Evolutionary conservation across 2,797 vertebrate species (phyloP).

Genomic region (Carapus acus): DNA sequence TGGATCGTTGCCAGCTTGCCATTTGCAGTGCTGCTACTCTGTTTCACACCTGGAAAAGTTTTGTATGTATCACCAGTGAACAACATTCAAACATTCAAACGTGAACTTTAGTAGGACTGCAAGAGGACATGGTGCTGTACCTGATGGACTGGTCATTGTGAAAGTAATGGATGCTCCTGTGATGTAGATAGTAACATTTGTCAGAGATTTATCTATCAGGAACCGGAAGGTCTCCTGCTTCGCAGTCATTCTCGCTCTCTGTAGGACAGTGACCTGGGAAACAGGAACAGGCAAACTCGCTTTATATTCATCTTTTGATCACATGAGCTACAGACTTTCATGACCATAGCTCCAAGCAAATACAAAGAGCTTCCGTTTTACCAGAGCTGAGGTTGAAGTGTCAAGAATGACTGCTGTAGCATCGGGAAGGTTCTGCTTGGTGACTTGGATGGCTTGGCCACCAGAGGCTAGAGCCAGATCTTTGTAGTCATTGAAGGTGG

Average conservation of each 20-base stretch:
- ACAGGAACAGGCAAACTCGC: neutral
- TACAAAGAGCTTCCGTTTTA: slow-evolving; percentile 28
- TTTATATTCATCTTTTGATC: neutral
- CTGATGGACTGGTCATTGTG: slow-evolving; percentile 62
- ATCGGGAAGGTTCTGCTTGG: slow-evolving; percentile 58
- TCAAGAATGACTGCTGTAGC: slow-evolving; percentile 71
- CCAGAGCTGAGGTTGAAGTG: slow-evolving; percentile 71
- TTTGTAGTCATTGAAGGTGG: slow-evolving; percentile 56
- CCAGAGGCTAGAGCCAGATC: slow-evolving; percentile 69
- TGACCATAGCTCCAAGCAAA: no score
- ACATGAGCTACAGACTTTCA: neutral
- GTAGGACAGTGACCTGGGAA: slow-evolving; percentile 69
- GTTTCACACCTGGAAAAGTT: slow-evolving; percentile 53
- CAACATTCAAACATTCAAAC: no score
- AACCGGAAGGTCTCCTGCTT: slow-evolving; percentile 59
- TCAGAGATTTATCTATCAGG: slow-evolving; percentile 61
- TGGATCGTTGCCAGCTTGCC: slow-evolving; percentile 62
- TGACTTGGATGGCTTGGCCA: slow-evolving; percentile 67
- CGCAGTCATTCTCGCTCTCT: slow-evolving; percentile 50
- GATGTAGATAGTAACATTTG: slow-evolving; percentile 68
- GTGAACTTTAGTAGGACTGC: no score
- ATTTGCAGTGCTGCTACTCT: slow-evolving; percentile 36
- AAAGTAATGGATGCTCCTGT: slow-evolving; percentile 60
- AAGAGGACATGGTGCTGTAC: slow-evolving; percentile 26
- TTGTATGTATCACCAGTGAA: neutral